These are phyloP conservation scores for Drosophila gaucha DNA, from an alignment of 2,888 invertebrate species.

Conservation along the genomic window DNA sequence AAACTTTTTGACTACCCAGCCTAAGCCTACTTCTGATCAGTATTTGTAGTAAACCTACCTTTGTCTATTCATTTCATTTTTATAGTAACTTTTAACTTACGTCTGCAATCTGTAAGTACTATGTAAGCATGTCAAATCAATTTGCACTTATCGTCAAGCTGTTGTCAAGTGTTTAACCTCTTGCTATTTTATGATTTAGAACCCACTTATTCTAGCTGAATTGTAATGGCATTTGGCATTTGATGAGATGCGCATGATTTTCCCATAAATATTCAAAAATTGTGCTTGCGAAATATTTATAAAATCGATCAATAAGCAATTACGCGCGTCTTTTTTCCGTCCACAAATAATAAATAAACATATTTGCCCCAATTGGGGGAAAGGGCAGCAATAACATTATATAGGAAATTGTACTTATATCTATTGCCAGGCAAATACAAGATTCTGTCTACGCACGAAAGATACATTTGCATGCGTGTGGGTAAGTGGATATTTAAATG, in stretches of 20 bases:
- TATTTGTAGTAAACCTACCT: not conserved
- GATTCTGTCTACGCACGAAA: conserved; percentile 50
- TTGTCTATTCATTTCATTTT: not conserved
- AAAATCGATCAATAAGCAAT: conserved; percentile 76
- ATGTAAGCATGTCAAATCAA: conserved; percentile 29
- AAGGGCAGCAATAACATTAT: conserved; percentile 38
- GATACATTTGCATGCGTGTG: conserved; percentile 43
- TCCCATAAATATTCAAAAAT: conserved; percentile 48
- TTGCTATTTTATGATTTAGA: conserved; percentile 15
- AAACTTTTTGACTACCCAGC: no score
- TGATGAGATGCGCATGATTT: conserved; percentile 31
- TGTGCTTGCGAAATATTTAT: conserved; percentile 52
- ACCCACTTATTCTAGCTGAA: conserved; percentile 20
- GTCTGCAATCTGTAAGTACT: not conserved
- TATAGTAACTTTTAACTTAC: not conserved
- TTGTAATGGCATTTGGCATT: conserved; percentile 52
- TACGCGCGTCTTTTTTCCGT: conserved; percentile 47
- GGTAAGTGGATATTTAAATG: conserved; percentile 6
- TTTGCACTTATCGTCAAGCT: conserved; percentile 37
- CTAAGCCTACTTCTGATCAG: not conserved
- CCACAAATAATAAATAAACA: conserved; percentile 53
- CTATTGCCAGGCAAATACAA: conserved; percentile 48
- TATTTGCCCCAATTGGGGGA: conserved; percentile 5
- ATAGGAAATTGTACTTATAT: conserved; percentile 40
- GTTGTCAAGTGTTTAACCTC: conserved; percentile 24